Evolutionary conservation across 2,797 vertebrate genomes (phyloP).

Genomic region (Oryzias sinensis): DNA sequence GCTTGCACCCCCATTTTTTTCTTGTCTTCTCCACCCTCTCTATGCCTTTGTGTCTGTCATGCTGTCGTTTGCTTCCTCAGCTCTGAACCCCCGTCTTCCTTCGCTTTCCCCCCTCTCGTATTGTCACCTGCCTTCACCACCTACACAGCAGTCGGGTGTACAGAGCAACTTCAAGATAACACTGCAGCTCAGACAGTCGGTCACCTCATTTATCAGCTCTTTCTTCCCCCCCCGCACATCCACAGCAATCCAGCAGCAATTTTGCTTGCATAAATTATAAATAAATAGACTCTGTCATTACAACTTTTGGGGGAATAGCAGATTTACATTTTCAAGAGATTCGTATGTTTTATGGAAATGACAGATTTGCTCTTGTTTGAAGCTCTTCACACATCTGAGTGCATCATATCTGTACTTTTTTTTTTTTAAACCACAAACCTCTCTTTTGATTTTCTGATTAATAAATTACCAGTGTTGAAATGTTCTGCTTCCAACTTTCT

Average conservation of each 20-base stretch:
- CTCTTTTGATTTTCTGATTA: constrained; percentile 30
- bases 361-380: constrained; percentile 7
- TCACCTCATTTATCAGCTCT: constrained; percentile 68
- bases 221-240: constrained; percentile 43
- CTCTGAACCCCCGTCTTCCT: constrained; percentile 31
- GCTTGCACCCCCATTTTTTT: constrained; percentile 30
- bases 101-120: constrained; percentile 47
- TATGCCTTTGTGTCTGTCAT: constrained; percentile 51
- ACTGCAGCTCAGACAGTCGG: constrained; percentile 58
- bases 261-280: constrained; percentile 27
- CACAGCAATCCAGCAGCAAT: constrained; percentile 35
- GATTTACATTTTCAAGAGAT: neutral
- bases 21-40: constrained; percentile 46
- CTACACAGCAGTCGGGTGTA: constrained; percentile 60
- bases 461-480: constrained; percentile 26
- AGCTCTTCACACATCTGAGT: constrained; percentile 10
- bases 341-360: neutral
- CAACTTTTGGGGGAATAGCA: constrained; percentile 1
- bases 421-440: constrained; percentile 16
- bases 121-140: constrained; percentile 71
- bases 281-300: neutral
- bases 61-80: constrained; percentile 41
- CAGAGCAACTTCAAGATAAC: constrained; percentile 61
- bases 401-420: neutral
- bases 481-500: constrained; percentile 41